Base-by-base conservation (phyloP, 2,888 invertebrate genomes). In the Cistogaster globosa region DNA sequence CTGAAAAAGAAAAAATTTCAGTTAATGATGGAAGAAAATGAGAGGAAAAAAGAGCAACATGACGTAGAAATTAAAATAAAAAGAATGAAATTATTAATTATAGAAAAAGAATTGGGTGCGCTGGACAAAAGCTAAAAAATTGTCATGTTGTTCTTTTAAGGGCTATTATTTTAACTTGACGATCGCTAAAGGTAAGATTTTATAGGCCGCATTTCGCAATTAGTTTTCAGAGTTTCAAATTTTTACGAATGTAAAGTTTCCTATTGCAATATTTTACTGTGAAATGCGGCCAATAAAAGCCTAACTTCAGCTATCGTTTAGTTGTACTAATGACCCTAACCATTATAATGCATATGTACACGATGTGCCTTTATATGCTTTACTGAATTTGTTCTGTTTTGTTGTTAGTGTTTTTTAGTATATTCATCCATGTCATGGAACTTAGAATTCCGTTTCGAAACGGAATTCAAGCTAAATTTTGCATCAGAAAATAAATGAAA, bases 11-110 rank as follows among this genome's bases (percentile, higher is more conserved):
- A 55, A 11, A 55, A 55, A 55, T 8, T 11, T 12, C 51, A 51
- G n/a, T n/a, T 51, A 51, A 51, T n/a, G 51, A n/a, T 18, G n/a
- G n/a, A 51, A 51, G 51, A 51, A 51, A 51, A 51, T n/a, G 51
- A 51, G n/a, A 51, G 51, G n/a, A 16, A 51, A 51, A 51, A 55
- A 55, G 22, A 55, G 20, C 22, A 55, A 14, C 20, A 22, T 55
- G 55, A 55, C 20, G 20, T 9, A 6, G 55, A 55, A 20, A 55
- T 55, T 11, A 55, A 55, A 55, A 55, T 55, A 12, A 55, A 20
- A 55, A 55, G 55, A 55, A 55, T 20, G 9, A 55, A 55, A 22
- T 55, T 55, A 22, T 20, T 11, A 55, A 26, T 26, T 26, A 26
- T 26, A 26, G 26, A 26, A 26, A 26, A 26, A 26, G 26, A 26